phyloP scores from a whole-genome alignment of 1,140 invertebrate species.

The Dolichoris vasculosae region DNA sequence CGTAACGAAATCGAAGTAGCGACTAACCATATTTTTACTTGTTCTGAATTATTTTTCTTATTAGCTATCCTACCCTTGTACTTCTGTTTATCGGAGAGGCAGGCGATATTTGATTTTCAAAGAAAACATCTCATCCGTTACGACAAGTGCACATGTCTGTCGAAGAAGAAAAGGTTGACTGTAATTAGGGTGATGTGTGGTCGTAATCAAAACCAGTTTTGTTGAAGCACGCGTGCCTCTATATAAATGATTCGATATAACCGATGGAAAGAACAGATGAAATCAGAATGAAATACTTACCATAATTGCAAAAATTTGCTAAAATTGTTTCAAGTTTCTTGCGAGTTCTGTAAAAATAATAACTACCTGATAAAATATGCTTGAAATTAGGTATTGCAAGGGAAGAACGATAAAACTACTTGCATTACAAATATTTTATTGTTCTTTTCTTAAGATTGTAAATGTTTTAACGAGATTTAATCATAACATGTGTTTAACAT shows the following conservation, averaged over 20 bases:
- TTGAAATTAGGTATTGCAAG: not conserved
- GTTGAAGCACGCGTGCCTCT: not conserved
- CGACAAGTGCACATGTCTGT: slow-evolving; percentile 2
- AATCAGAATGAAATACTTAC: not conserved
- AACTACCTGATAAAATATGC: not conserved
- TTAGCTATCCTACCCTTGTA: not conserved
- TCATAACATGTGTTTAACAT: too few species aligned
- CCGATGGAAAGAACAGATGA: not conserved
- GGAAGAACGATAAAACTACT: too few species aligned
- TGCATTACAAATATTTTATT: too few species aligned
- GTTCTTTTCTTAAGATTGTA: too few species aligned
- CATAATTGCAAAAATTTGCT: not conserved
- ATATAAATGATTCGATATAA: not conserved
- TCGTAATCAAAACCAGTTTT: slow-evolving; percentile 30
- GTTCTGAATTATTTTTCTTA: not conserved
- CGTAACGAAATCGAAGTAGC: not conserved
- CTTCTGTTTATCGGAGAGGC: not conserved
- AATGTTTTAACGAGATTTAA: too few species aligned
- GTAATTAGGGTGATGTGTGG: slow-evolving; percentile 27
- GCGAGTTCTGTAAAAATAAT: not conserved
- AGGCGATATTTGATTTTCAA: slow-evolving; percentile 1
- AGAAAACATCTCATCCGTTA: not conserved
- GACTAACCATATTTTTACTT: not conserved
- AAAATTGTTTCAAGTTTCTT: not conserved
- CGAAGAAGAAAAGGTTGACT: not conserved